Conservation (phyloP, 2,888 invertebrate genomes). For the Fragum fragum region DNA sequence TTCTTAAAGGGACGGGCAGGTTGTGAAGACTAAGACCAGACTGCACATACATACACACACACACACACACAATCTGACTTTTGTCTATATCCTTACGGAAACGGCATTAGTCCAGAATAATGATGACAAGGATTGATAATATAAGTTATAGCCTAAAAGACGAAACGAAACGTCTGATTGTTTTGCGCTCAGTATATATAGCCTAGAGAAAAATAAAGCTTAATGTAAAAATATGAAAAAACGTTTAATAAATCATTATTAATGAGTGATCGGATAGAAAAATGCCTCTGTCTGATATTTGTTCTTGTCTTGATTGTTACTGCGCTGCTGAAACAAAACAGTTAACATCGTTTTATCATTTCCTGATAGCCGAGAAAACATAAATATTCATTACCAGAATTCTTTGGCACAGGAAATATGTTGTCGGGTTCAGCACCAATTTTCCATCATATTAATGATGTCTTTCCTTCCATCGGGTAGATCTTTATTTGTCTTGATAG, state of each 20-base stretch:
- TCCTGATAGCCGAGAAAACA: slow-evolving; percentile 64
- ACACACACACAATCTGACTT: no score
- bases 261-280: slow-evolving; percentile 19
- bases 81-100: no score
- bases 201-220: not conserved
- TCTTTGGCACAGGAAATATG: slow-evolving; percentile 41
- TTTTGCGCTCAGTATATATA: no score
- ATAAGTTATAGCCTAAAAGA: no score
- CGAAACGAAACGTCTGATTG: no score
- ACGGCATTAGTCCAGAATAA: no score
- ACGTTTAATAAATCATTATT: slow-evolving; percentile 9
- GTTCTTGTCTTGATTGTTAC: slow-evolving; percentile 51
- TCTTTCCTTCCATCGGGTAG: not conserved
- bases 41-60: no score
- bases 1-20: no score
- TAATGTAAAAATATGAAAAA: not conserved
- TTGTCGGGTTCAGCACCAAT: slow-evolving; percentile 26
- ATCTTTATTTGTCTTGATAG: not conserved
- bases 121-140: no score
- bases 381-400: slow-evolving; percentile 66
- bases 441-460: not conserved
- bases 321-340: slow-evolving; percentile 66
- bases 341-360: slow-evolving; percentile 69
- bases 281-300: slow-evolving; percentile 32
- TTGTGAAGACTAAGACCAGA: no score